Conservation (phyloP, 2,113 vertebrate species). For the Semnornis frantzii region DNA sequence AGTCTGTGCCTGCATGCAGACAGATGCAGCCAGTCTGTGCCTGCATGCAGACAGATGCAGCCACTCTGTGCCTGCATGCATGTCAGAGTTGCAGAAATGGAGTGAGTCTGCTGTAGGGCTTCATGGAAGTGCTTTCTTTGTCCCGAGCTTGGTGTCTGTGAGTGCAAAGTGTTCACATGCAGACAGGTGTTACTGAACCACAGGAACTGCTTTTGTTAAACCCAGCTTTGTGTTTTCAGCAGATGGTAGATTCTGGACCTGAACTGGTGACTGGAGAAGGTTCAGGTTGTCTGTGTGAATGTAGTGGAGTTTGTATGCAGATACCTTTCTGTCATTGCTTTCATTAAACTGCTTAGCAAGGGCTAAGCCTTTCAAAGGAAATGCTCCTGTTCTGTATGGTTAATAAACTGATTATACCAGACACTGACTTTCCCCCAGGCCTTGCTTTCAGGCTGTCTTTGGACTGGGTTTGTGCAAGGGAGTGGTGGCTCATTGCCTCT, state of each 20-base stretch:
- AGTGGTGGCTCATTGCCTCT: neutral
- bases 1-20: too few relatives aligned
- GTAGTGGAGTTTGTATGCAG: conserved; percentile 57
- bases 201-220: conserved; percentile 14
- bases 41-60: neutral
- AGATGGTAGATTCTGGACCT: conserved; percentile 44
- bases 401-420: conserved; percentile 68
- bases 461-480: neutral
- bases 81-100: conserved; percentile 3
- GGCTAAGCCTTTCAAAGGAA: conserved; percentile 69
- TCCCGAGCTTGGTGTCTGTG: conserved; percentile 2
- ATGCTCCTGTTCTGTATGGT: conserved; percentile 59
- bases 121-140: conserved; percentile 7
- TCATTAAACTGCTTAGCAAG: conserved; percentile 53
- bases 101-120: conserved; percentile 1
- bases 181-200: conserved; percentile 8
- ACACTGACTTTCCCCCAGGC: neutral
- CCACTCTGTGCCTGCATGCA: neutral
- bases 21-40: too few relatives aligned
- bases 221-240: conserved; percentile 46
- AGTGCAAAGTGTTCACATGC: neutral
- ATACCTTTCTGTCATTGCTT: conserved; percentile 49
- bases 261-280: conserved; percentile 23
- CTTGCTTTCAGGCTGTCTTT: neutral
- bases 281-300: conserved; percentile 55